Percentiles rank a stretch among this genome's conserved stretches.
Evolutionary conservation across 2,888 invertebrate genomes (phyloP).

Genomic region (Oligia strigilis): DNA sequence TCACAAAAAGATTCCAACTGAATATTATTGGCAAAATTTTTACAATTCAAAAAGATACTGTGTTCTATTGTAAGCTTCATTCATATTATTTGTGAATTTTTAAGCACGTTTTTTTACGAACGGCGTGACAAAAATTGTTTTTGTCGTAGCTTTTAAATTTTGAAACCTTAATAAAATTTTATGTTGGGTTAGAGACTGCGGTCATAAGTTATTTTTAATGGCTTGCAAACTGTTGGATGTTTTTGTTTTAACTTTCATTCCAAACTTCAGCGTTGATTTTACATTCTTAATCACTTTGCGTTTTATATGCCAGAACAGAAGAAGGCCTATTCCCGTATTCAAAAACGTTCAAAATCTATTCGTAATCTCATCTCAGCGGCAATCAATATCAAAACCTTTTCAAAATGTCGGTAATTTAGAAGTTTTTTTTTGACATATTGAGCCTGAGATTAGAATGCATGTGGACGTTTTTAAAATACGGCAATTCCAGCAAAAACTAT

Average conservation of each 20-base stretch:
- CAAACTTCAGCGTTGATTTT: neutral
- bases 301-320: neutral
- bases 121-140: neutral
- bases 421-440: too few relatives aligned
- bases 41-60: constrained; percentile 15
- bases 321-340: neutral
- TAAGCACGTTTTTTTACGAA: constrained; percentile 11
- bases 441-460: too few relatives aligned
- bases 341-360: neutral
- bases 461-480: too few relatives aligned
- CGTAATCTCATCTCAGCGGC: neutral
- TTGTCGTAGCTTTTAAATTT: constrained; percentile 31
- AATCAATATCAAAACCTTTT: neutral
- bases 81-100: neutral
- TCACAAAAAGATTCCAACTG: constrained; percentile 10
- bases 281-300: neutral
- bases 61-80: constrained; percentile 8
- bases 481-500: neutral
- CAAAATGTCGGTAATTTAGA: too few relatives aligned
- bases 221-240: constrained; percentile 18
- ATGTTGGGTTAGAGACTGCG: constrained; percentile 5
- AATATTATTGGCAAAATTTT: neutral
- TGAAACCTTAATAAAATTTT: constrained; percentile 22
- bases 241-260: constrained; percentile 14
- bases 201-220: constrained; percentile 25